phyloP scores from a whole-genome alignment of 2,888 invertebrate genomes.

The Malacosoma neustria region DNA sequence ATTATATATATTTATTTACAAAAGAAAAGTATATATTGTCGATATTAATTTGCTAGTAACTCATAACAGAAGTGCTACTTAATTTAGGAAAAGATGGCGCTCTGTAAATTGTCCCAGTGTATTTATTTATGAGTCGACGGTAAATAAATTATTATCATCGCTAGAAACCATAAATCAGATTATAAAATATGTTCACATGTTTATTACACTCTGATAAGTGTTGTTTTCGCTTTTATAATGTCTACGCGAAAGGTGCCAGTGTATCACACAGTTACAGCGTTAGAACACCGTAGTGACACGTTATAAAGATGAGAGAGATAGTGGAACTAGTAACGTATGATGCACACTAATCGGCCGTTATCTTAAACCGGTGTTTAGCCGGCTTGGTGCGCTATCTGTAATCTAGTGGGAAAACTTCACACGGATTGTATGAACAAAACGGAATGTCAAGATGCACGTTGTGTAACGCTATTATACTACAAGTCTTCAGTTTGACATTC shows the following conservation, averaged over 20 bases:
- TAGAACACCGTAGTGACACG: neutral
- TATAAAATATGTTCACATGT: neutral
- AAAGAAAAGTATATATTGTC: no score
- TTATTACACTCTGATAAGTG: neutral
- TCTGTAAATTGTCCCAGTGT: no score
- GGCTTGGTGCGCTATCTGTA: conserved; percentile 36
- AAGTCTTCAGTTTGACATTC: conserved; percentile 43
- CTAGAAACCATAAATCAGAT: no score
- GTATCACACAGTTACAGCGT: neutral
- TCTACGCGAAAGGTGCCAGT: neutral
- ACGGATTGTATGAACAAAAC: conserved; percentile 59
- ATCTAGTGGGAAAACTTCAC: conserved; percentile 56
- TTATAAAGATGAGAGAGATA: neutral
- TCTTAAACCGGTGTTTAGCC: conserved; percentile 44
- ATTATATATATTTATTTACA: no score
- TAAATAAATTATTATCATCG: no score
- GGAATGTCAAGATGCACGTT: conserved; percentile 69
- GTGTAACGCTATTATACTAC: conserved; percentile 41
- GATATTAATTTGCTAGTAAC: no score
- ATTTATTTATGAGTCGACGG: no score
- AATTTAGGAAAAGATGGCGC: no score
- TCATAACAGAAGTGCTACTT: no score
- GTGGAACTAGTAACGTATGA: neutral
- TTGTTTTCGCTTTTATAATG: neutral
- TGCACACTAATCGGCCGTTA: conserved; percentile 32